Conservation (phyloP, 2,888 invertebrate genomes). For the Phasia obesa region DNA sequence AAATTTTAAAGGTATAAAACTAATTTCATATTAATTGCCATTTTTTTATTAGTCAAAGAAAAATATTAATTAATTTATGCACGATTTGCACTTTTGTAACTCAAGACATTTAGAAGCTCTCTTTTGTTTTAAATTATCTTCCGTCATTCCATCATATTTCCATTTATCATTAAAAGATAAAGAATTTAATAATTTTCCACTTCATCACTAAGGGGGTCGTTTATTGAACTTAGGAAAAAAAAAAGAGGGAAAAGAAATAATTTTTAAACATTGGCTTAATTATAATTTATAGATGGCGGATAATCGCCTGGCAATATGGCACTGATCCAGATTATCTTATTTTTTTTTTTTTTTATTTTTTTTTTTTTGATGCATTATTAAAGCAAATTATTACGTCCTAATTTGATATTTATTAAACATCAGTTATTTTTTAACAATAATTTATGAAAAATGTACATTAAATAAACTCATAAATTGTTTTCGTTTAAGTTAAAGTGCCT, state of each 20-base stretch:
- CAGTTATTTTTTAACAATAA: constrained; percentile 1
- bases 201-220: background rate
- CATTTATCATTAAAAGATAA: background rate
- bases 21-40: too few relatives aligned
- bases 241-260: constrained; percentile 21
- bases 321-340: background rate
- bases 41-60: too few relatives aligned
- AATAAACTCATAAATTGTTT: constrained; percentile 36
- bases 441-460: constrained; percentile 5
- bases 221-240: constrained; percentile 3
- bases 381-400: constrained; percentile 5
- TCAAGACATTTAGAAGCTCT: background rate
- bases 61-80: too few relatives aligned
- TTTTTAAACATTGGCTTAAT: constrained; percentile 16
- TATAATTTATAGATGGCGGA: constrained; percentile 7
- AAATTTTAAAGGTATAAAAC: too few relatives aligned
- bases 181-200: background rate
- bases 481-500: constrained; percentile 12
- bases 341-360: too few relatives aligned
- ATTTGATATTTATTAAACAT: constrained; percentile 16
- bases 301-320: constrained; percentile 11
- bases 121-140: constrained; percentile 4
- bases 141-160: background rate
- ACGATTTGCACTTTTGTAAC: background rate
- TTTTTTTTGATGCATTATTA: background rate